Base-by-base conservation (phyloP, 2,888 invertebrate genomes). In the Eulithis testata region DNA sequence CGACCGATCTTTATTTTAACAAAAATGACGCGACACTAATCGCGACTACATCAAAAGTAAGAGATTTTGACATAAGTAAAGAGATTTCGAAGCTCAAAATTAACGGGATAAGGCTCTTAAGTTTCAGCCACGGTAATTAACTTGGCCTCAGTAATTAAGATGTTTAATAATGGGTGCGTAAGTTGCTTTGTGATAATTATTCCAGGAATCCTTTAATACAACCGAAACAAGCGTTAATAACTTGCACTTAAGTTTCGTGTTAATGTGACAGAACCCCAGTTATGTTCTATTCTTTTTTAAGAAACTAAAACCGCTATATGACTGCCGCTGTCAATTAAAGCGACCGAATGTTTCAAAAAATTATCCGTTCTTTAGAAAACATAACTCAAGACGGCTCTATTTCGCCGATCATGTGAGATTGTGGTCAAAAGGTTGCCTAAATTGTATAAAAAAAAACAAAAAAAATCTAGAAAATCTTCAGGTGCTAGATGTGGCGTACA, bases 401-500 rank as follows among this genome's bases (percentile, higher is more conserved):
- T 21, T 21, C 21, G 2, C 21, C 2, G 21, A 21, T n/a, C n/a
- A n/a, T n/a, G n/a, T n/a, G n/a, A n/a, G n/a, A n/a, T n/a, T n/a
- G n/a, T n/a, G n/a, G n/a, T n/a, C n/a, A n/a, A n/a, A n/a, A n/a
- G n/a, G n/a, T n/a, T n/a, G n/a, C n/a, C n/a, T n/a, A n/a, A n/a
- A n/a, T n/a, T n/a, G n/a, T n/a, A n/a, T n/a, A n/a, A n/a, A n/a
- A n/a, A n/a, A n/a, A n/a, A n/a, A n/a, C n/a, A n/a, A n/a, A n/a
- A n/a, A n/a, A n/a, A n/a, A 94, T 69, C 90, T 95, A 72, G 88
- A 93, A 49, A 91, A 90, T 70, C 85, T 97, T 70, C 94, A 95
- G 78, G 94, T 94, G 68, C 89, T 97, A 59, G 94, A 95, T 82
- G 87, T 97, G 67, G 95, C 96, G 51, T 90, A 95, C 79, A 97